These are phyloP conservation scores for Sigmodon hispidus DNA, from an alignment of 2,113 vertebrate genomes.

Conservation along the genomic window DNA sequence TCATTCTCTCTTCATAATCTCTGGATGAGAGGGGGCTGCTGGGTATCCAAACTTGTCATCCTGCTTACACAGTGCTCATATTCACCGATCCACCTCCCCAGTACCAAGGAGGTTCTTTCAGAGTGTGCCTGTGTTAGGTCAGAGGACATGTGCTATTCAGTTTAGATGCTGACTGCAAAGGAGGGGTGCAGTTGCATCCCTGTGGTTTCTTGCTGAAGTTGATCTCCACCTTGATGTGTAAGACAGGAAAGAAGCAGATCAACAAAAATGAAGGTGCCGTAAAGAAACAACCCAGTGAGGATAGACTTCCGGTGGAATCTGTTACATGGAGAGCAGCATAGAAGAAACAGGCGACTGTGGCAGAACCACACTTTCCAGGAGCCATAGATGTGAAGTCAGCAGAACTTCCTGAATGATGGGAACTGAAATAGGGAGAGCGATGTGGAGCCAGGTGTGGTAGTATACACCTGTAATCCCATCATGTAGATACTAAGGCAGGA, in stretches of 20 bases:
- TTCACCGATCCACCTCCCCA: background rate
- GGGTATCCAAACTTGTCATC: background rate
- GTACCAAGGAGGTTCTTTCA: background rate
- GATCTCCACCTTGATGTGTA: background rate
- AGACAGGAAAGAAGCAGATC: background rate
- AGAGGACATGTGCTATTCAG: background rate
- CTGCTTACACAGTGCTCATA: background rate
- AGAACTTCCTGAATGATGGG: background rate
- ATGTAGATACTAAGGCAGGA: background rate
- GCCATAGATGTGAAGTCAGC: background rate
- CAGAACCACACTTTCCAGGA: background rate
- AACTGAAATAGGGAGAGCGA: background rate
- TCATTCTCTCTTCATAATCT: too few relatives aligned
- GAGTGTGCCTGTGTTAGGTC: background rate
- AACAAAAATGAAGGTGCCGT: background rate
- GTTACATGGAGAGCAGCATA: background rate
- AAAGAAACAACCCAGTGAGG: background rate
- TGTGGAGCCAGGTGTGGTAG: too few relatives aligned
- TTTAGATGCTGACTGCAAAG: background rate
- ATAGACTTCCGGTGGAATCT: background rate
- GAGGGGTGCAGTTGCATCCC: background rate
- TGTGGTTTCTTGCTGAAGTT: background rate
- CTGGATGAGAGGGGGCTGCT: background rate
- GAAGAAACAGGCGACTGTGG: background rate
- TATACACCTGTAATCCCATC: background rate